Base-by-base conservation (phyloP, 2,113 vertebrate species). In the Perca flavescens region DNA sequence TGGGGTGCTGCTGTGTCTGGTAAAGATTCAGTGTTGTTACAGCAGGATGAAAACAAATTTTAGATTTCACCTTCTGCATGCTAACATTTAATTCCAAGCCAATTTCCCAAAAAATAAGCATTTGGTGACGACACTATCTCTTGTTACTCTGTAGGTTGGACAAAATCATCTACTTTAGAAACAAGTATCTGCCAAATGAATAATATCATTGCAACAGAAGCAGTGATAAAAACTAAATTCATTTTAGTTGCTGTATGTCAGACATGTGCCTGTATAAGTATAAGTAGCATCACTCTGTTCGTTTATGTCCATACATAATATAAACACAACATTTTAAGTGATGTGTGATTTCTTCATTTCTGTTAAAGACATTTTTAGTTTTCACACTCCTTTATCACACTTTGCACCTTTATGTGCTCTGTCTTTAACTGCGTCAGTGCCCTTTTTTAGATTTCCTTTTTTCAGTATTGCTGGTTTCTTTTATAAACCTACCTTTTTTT, bases 1-100 rank as follows among this genome's bases (percentile, higher is more conserved):
- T 1, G 10, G 0, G 3, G 4, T 46, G 54, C 43, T 36, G 34
- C 21, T 62, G 19, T 47, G n/a, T 62, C 19, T 14, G 7, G 19
- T 46, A 15, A 71, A 14, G 61, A 9, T 10, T 31, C 4, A 47
- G 25, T 40, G 11, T 71, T 83, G 79, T 79, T n/a, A 87, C 66
- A 58, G 40, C 77, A 86, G 22, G 10, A 9, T 25, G 49, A 43
- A 70, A 40, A 52, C 8, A 17, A 25, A 25, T 11, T 11, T 52
- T 4, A 34, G 28, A 22, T 17, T 54, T 9, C 21, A 36, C 22
- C 19, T 5, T 17, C 28, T 34, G 25, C 28, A 68, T 36, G 13
- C 43, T 5, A 16, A 17, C 0, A 3, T 14, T 47, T 28, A 8
- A 34, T 13, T 5, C 9, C n/a, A 2, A 6, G 10, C 13, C 63